Evolutionary conservation across 2,888 invertebrate species (phyloP).

Genomic region (Orchestes rusci): DNA sequence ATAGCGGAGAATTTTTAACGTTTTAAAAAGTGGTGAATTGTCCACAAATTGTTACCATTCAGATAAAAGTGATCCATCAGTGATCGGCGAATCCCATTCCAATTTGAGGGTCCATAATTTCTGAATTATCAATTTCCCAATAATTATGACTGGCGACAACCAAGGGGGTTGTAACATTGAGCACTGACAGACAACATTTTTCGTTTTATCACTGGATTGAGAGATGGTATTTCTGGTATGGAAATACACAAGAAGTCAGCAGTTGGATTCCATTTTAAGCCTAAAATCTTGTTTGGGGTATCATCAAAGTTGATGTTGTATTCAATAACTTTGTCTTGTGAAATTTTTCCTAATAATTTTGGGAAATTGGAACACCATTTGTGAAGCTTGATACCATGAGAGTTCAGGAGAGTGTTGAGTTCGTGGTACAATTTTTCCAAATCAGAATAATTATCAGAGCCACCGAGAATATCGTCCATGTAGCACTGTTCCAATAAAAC

Average conservation of each 20-base stretch:
- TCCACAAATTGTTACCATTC: background rate
- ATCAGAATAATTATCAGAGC: conserved; percentile 3
- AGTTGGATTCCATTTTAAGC: conserved; percentile 11
- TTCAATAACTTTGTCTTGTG: background rate
- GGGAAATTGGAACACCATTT: conserved; percentile 18
- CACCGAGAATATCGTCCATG: conserved; percentile 3
- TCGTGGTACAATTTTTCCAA: conserved; percentile 8
- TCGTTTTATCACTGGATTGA: conserved; percentile 15
- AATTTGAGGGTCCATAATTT: conserved; percentile 16
- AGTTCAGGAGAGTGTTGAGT: conserved; percentile 11
- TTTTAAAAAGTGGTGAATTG: background rate
- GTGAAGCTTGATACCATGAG: conserved; percentile 10
- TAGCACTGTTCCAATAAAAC: conserved; percentile 6
- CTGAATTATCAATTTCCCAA: conserved; percentile 23
- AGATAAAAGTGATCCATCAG: conserved; percentile 2
- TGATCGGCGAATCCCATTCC: conserved; percentile 17
- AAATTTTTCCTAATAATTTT: conserved; percentile 2
- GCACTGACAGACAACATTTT: conserved; percentile 13
- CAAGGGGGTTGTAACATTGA: conserved; percentile 21
- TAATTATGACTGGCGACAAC: conserved; percentile 16
- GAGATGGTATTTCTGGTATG: conserved; percentile 2
- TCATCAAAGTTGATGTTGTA: conserved; percentile 11
- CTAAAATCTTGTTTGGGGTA: conserved; percentile 14
- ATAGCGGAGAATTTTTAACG: background rate
- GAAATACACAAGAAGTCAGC: conserved; percentile 15